phyloP scores from a whole-genome alignment of 2,888 invertebrate species.

The Lasioglossum vierecki region DNA sequence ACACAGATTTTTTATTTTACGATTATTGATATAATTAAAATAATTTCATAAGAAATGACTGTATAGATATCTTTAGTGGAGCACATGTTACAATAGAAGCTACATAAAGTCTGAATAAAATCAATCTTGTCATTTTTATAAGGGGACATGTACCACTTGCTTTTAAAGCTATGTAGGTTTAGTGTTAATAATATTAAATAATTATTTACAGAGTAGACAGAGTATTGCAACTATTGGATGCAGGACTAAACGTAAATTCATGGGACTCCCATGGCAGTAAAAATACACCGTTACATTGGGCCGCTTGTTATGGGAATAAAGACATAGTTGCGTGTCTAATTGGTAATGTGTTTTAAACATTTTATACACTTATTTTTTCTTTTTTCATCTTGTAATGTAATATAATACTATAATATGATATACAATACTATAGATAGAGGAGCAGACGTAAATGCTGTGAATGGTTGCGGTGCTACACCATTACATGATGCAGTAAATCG shows the following conservation, averaged over 20 bases:
- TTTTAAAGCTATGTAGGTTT: no score
- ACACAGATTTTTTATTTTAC: no score
- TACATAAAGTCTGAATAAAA: no score
- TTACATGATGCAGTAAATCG: slow-evolving; percentile 87
- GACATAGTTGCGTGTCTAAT: slow-evolving; percentile 86
- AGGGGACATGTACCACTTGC: no score
- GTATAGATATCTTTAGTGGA: no score
- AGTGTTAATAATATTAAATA: not conserved
- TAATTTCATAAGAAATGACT: no score
- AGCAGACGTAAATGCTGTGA: slow-evolving; percentile 86
- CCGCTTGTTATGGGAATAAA: slow-evolving; percentile 86
- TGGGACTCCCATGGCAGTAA: slow-evolving; percentile 86
- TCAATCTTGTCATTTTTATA: no score
- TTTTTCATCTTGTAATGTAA: not conserved
- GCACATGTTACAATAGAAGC: no score
- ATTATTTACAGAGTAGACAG: slow-evolving; percentile 84
- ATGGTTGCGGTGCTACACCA: slow-evolving; percentile 86
- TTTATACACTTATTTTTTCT: not conserved
- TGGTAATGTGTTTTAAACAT: slow-evolving; percentile 79
- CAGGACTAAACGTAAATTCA: slow-evolving; percentile 87
- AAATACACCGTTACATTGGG: slow-evolving; percentile 88
- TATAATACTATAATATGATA: no score
- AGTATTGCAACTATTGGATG: slow-evolving; percentile 86
- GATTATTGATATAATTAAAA: no score
- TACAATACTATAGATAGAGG: slow-evolving; percentile 84